Evolutionary conservation across 2,888 invertebrate species (phyloP).

Genomic region (Thereva unica): DNA sequence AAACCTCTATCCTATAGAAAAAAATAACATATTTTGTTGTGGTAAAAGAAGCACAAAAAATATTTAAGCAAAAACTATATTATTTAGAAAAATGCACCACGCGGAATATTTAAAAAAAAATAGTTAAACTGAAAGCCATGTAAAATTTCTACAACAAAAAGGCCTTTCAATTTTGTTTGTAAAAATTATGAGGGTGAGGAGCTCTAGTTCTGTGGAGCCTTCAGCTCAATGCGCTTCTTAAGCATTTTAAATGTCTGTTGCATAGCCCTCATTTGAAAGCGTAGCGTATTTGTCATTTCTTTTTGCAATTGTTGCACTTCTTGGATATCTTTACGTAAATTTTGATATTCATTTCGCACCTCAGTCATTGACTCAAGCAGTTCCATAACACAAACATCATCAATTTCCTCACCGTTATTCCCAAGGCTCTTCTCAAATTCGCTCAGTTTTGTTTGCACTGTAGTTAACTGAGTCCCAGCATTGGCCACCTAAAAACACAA

Average conservation of each 20-base stretch:
- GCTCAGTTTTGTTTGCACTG: conserved; percentile 75
- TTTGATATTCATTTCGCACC: conserved; percentile 79
- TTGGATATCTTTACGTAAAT: conserved; percentile 74
- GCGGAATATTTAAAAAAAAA: conserved; percentile 23
- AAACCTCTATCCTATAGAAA: conserved; percentile 1
- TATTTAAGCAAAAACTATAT: conserved; percentile 20
- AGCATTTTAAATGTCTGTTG: conserved; percentile 75
- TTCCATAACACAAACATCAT: conserved; percentile 71
- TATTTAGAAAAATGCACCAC: conserved; percentile 17
- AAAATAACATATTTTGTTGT: too few relatives aligned
- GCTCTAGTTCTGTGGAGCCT: conserved; percentile 52
- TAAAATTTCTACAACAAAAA: conserved; percentile 12
- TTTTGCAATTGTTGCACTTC: conserved; percentile 81
- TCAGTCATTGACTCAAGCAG: conserved; percentile 76
- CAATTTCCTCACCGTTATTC: conserved; percentile 52
- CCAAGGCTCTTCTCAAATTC: conserved; percentile 65
- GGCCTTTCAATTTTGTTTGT: background rate
- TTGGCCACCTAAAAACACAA: conserved; percentile 66
- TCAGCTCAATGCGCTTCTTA: conserved; percentile 68
- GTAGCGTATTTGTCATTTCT: conserved; percentile 75
- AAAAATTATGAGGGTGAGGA: background rate
- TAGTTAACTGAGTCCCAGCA: conserved; percentile 73
- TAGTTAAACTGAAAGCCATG: conserved; percentile 9
- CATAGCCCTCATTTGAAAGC: conserved; percentile 67
- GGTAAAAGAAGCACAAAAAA: background rate